Base-by-base conservation (phyloP, 2,888 invertebrate genomes). In the Ligdia adustata region DNA sequence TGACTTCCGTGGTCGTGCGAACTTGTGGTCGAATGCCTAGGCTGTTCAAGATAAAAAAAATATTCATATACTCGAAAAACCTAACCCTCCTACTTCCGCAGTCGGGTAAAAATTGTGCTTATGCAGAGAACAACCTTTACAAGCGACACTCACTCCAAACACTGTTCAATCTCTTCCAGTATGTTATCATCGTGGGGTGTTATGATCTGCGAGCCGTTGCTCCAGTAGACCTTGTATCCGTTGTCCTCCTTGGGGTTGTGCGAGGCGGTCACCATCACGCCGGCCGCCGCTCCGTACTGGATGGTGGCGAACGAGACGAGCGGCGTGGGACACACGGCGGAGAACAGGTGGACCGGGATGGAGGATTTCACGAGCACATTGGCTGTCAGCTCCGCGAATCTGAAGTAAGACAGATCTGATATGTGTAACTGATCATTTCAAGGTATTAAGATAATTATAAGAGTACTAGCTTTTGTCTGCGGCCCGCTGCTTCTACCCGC, bases 161-260 rank as follows among this genome's bases (percentile, higher is more conserved):
- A 95, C 13, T 93, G 90, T 41, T 93, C 71, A 60, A 99, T 98
- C 34, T 92, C 90, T 0, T 93, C 89, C 61, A 98, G 93, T 51
- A 99, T 98, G 28, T 93, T 93, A 65, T 94, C 93, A 76, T 99
- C 99, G 57, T 96, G 95, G 0, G 99, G 99, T 0, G 96, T 81
- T 50, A 98, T 95, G 53, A 99, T 98, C 93, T 99, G 99, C 4
- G 97, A 95, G 0, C 98, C 98, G 81, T 99, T 99, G 4, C 92
- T 90, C 95, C 98, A 98, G 79, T 99, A 99, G 3, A 98, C 98
- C 90, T 99, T 99, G 74, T 99, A 99, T 1, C 98, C 98, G 75
- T 98, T 98, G 73, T 99, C 98, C 15, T 97, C 94, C 75, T 97
- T 97, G 0, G 98, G 98, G 84, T 98, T 98, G 72, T 98, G 98